Base-by-base conservation (phyloP, 2,113 vertebrate species). In the Mohoua ochrocephala region DNA sequence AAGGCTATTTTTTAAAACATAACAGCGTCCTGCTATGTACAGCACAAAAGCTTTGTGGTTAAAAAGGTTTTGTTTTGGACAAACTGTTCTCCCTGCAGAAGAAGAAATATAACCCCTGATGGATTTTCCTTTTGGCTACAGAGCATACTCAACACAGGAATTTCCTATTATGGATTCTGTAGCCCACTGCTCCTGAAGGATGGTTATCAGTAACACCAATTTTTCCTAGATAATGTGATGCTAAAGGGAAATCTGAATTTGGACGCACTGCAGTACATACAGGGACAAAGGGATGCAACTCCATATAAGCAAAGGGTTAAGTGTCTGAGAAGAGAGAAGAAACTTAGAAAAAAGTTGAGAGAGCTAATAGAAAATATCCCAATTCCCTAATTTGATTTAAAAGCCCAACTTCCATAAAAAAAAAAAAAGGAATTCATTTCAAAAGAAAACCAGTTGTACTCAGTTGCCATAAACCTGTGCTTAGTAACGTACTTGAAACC, bases 121-220 rank as follows among this genome's bases (percentile, higher is more conserved):
- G 11, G 12, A 28, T 50, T 74, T 67, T 50, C 39, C 24, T 27
- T 39, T 50, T 4, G 11, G 15, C 8, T 41, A 6, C 1, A 30
- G 3, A 6, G 2, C 2, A 7, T 7, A 14, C 7, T n/a, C 26
- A 17, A 10, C 31, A 33, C 2, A 3, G 24, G 5, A 42, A 26
- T 47, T n/a, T 19, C 35, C 37, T 11, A 3, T 13, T 7, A 42
- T 1, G 0, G 2, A 15, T 74, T 81, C n/a, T 35, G 33, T 21
- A 81, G 37, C 24, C 17, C 47, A 9, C 16, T n/a, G 6, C 2
- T 87, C 27, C 45, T 10, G 41, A 78, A 68, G 11, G 13, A 19
- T 2, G 3, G 8, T 9, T 37, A 37, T 11, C 11, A 20, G 23
- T 42, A 76, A 18, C 44, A 50, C 5, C 16, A 31, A 2, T 44